phyloP scores from a whole-genome alignment of 2,113 vertebrate species.

The Motacilla tschutschensis region DNA sequence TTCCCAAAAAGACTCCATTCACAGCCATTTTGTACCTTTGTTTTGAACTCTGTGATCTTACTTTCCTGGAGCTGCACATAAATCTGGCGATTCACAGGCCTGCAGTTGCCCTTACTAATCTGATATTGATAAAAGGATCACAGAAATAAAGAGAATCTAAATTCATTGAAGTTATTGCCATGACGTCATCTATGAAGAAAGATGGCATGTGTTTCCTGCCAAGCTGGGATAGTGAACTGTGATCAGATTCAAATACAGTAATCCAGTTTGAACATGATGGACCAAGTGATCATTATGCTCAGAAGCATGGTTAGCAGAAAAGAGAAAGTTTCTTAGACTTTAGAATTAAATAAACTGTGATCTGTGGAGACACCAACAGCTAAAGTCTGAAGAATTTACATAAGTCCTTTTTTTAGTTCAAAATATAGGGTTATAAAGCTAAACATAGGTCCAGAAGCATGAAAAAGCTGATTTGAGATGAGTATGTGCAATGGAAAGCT shows the following conservation, averaged over 20 bases:
- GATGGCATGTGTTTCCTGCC: background rate
- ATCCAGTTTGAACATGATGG: background rate
- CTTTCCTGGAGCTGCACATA: background rate
- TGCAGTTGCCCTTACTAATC: background rate
- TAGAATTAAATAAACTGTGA: background rate
- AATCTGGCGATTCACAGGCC: background rate
- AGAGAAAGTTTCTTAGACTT: background rate
- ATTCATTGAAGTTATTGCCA: background rate
- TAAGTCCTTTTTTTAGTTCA: background rate
- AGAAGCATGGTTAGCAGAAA: background rate
- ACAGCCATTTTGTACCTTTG: background rate
- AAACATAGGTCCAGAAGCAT: background rate
- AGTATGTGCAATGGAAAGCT: background rate
- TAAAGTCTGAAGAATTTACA: background rate
- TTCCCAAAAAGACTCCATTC: background rate
- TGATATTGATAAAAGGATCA: background rate
- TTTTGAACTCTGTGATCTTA: background rate
- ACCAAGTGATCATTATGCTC: background rate
- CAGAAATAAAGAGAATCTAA: background rate
- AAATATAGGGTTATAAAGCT: background rate
- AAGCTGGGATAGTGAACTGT: background rate
- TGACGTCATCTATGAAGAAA: background rate
- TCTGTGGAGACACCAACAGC: background rate
- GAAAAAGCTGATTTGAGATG: background rate
- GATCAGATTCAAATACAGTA: background rate